phyloP scores from a whole-genome alignment of 2,797 vertebrate genomes.

The Sciurus carolinensis region DNA sequence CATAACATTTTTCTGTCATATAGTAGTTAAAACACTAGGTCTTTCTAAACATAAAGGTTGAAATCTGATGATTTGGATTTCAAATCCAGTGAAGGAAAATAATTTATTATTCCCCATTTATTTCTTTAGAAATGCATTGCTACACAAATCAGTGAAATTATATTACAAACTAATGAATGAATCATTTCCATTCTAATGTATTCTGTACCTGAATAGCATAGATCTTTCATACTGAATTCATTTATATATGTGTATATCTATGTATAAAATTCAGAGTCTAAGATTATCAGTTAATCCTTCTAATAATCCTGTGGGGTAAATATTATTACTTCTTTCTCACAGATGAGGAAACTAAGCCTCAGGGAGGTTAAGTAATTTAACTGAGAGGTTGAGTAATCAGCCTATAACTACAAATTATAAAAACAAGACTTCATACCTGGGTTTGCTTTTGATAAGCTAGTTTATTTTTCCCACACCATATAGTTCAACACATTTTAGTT shows the following conservation, averaged over 20 bases:
- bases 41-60: conserved; percentile 38
- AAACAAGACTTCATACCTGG: background rate
- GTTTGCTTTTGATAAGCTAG: background rate
- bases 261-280: background rate
- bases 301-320: background rate
- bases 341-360: background rate
- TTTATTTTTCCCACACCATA: background rate
- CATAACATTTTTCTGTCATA: background rate
- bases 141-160: conserved; percentile 3
- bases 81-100: conserved; percentile 38
- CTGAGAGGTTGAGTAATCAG: background rate
- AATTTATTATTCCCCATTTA: conserved; percentile 35
- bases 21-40: background rate
- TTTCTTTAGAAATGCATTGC: background rate
- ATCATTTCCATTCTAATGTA: background rate
- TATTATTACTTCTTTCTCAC: background rate
- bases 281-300: background rate
- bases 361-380: background rate
- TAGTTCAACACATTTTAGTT: background rate
- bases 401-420: background rate
- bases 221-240: background rate
- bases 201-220: background rate
- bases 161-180: background rate
- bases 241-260: background rate
- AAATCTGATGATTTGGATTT: conserved; percentile 50